These are phyloP conservation scores for Sebastes jordani DNA, from an alignment of 2,797 vertebrate genomes.

Conservation along the genomic window DNA sequence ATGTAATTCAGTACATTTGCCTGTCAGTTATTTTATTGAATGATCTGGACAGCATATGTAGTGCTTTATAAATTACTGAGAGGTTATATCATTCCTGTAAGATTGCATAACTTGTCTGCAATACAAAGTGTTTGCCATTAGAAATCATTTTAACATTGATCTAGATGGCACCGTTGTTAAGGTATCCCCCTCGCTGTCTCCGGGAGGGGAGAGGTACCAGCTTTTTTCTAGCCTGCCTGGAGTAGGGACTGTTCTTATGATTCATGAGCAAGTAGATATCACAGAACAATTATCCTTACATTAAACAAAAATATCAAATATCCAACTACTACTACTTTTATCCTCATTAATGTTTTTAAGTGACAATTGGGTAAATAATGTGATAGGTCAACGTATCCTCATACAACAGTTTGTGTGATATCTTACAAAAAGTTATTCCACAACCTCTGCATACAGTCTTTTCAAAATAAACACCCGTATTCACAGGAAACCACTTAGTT, in stretches of 20 bases:
- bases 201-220: background rate
- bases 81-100: conserved; percentile 22
- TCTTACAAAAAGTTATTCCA: no score
- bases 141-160: conserved; percentile 47
- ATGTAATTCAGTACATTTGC: conserved; percentile 55
- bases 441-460: no score
- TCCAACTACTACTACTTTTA: background rate
- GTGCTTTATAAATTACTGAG: conserved; percentile 38
- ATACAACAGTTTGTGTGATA: no score
- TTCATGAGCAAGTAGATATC: background rate
- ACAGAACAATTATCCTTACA: background rate
- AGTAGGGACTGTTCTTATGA: background rate
- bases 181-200: background rate
- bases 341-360: no score
- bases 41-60: conserved; percentile 37
- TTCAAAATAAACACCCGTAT: no score
- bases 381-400: no score
- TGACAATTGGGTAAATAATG: no score
- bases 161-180: conserved; percentile 9
- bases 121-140: conserved; percentile 33
- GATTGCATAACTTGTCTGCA: conserved; percentile 26
- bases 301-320: background rate
- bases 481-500: no score
- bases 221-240: background rate
- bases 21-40: conserved; percentile 56